Base-by-base conservation (phyloP, 2,888 invertebrate species). In the Tubulanus polymorphus region DNA sequence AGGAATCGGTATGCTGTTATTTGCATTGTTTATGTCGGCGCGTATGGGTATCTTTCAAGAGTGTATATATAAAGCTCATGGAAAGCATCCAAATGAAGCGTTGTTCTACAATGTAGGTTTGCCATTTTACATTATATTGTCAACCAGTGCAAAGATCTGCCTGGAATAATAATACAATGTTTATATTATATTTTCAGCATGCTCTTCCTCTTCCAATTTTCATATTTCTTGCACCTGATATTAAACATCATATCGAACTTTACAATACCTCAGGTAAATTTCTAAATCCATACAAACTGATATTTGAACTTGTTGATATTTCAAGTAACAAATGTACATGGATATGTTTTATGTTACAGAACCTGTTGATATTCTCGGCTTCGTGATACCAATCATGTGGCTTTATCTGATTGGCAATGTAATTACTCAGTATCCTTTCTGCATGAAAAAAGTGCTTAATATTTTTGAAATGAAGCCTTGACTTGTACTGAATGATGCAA, bases 41-140 rank as follows among this genome's bases (percentile, higher is more conserved):
- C 84, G 91, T 66, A 92, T 96, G 93, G 96, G 96, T 1, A 88
- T 93, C 58, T 93, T 90, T 79, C 96, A 96, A 62, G 95, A 96
- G 81, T 86, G 86, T 0, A 79, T 95, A 2, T 91, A 91, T 73
- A 82, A 84, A 28, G 85, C 85, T 58, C 86, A 89, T 78, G 97
- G 96, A 48, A 97, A 96, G 79, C 89, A 93, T 82, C 91, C 96
- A 0, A 85, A 87, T 73, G 82, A 83, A 63, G 79, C 81, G 10
- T 71, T 82, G 57, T 83, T 81, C 63, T 81, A 79, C 62, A 80
- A 79, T 66, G 81, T 82, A 65, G 70, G 76, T 63, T n/a, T n/a
- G n/a, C n/a, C n/a, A n/a, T n/a, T n/a, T n/a, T n/a, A n/a, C n/a
- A n/a, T n/a, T n/a, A n/a, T n/a, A n/a, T n/a, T n/a, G n/a, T n/a